phyloP scores from a whole-genome alignment of 1,140 invertebrate genomes.

The Yoshiicerus persimilis region DNA sequence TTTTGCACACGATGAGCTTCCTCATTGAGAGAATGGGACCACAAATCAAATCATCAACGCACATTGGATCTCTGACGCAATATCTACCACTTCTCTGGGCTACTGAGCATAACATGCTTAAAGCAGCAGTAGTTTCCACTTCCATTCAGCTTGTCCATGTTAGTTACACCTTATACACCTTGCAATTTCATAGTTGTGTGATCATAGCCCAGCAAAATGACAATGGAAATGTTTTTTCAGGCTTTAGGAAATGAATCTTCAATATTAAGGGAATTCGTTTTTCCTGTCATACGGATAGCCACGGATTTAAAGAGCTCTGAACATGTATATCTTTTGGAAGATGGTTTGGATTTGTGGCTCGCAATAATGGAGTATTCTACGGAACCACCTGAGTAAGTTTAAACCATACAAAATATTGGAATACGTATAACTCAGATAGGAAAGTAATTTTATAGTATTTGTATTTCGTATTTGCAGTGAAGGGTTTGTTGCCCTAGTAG shows the following conservation, averaged over 20 bases:
- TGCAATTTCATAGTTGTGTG: no score
- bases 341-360: conserved; percentile 87
- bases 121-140: conserved; percentile 86
- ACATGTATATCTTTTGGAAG: conserved; percentile 63
- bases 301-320: conserved; percentile 46
- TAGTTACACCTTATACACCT: no score
- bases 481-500: conserved; percentile 38
- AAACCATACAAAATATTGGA: conserved; percentile 44
- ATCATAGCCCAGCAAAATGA: no score
- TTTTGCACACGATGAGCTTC: conserved; percentile 85
- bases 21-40: conserved; percentile 82
- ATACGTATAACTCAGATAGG: conserved; percentile 30
- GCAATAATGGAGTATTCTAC: conserved; percentile 76
- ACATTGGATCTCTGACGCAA: conserved; percentile 65
- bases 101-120: conserved; percentile 82
- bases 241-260: conserved; percentile 63
- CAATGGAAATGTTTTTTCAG: conserved; percentile 57
- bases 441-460: conserved; percentile 1
- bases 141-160: conserved; percentile 78
- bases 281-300: conserved; percentile 66
- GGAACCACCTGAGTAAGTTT: conserved; percentile 47
- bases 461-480: conserved; percentile 40
- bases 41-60: conserved; percentile 69
- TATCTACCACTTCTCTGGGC: conserved; percentile 89
- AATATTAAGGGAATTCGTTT: conserved; percentile 63